These are phyloP conservation scores for Oreochromis spilurus DNA, from an alignment of 2,113 vertebrate genomes.

Conservation along the genomic window DNA sequence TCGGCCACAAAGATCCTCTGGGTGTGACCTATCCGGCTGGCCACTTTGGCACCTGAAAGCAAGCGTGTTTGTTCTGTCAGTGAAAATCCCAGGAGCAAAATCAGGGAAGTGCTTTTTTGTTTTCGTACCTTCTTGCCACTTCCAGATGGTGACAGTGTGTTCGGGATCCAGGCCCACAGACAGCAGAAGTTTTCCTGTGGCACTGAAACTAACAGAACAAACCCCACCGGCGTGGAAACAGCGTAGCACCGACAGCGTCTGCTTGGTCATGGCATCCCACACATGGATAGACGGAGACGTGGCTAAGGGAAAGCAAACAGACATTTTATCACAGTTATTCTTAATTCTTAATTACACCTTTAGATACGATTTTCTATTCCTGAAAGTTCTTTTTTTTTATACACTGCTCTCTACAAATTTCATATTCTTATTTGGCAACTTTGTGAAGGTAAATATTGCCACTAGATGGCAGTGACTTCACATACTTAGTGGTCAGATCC, in stretches of 20 bases:
- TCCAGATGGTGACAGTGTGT: conserved; percentile 94
- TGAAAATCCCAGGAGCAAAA: neutral
- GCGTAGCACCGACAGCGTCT: conserved; percentile 88
- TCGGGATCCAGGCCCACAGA: conserved; percentile 90
- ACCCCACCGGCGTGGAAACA: conserved; percentile 91
- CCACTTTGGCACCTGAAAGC: conserved; percentile 87
- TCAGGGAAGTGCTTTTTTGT: neutral
- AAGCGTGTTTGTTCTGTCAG: neutral
- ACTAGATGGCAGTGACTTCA: conserved; percentile 53
- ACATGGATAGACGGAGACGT: conserved; percentile 92
- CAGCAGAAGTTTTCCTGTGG: conserved; percentile 92
- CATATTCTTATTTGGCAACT: neutral
- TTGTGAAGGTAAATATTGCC: neutral
- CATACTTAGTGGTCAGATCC: neutral
- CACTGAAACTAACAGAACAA: conserved; percentile 96
- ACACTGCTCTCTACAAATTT: neutral
- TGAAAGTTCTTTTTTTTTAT: neutral
- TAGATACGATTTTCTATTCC: neutral
- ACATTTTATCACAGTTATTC: neutral
- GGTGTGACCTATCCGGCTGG: conserved; percentile 86
- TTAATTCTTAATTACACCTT: neutral
- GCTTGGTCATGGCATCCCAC: conserved; percentile 95
- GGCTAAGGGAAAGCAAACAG: conserved; percentile 63
- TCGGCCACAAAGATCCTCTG: conserved; percentile 97
- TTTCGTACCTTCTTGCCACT: conserved; percentile 88